phyloP scores from a whole-genome alignment of 1,140 invertebrate species.

The Parapsyche elsis region DNA sequence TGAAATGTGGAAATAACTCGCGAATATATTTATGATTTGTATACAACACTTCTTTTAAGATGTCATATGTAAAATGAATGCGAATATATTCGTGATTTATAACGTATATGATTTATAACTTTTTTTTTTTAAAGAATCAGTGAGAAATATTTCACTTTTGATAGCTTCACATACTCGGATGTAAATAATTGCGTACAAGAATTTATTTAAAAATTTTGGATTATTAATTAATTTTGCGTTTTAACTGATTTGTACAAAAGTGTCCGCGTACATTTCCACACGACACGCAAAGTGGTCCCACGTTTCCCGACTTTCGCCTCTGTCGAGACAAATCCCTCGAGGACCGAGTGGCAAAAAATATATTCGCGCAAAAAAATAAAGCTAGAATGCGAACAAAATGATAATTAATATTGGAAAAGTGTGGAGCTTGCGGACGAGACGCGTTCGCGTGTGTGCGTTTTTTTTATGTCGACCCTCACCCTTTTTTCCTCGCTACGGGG shows the following conservation, averaged over 20 bases:
- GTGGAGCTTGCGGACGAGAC: constrained; percentile 2
- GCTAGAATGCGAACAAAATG: constrained; percentile 49
- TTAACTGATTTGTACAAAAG: neutral
- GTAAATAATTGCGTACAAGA: neutral
- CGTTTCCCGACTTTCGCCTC: constrained; percentile 22
- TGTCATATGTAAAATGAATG: neutral
- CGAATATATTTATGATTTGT: constrained; percentile 10
- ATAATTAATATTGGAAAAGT: constrained; percentile 54
- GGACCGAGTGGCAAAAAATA: constrained; percentile 31
- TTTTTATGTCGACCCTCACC: neutral
- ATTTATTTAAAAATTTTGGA: constrained; percentile 5
- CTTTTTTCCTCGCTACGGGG: neutral
- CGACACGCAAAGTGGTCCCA: constrained; percentile 32
- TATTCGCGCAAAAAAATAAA: constrained; percentile 31
- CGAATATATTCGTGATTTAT: neutral
- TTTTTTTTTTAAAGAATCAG: constrained; percentile 9
- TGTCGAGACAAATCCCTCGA: constrained; percentile 40
- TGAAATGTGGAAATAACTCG: neutral
- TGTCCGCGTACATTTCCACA: constrained; percentile 25
- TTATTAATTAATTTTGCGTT: neutral
- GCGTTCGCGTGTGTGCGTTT: constrained; percentile 21
- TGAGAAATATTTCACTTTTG: neutral
- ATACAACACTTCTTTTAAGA: neutral
- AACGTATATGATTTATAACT: constrained; percentile 2
- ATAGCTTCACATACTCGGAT: neutral